phyloP scores from a whole-genome alignment of 37 sponge, comb jelly and placozoan species.

The Chondrosia reniformis region DNA sequence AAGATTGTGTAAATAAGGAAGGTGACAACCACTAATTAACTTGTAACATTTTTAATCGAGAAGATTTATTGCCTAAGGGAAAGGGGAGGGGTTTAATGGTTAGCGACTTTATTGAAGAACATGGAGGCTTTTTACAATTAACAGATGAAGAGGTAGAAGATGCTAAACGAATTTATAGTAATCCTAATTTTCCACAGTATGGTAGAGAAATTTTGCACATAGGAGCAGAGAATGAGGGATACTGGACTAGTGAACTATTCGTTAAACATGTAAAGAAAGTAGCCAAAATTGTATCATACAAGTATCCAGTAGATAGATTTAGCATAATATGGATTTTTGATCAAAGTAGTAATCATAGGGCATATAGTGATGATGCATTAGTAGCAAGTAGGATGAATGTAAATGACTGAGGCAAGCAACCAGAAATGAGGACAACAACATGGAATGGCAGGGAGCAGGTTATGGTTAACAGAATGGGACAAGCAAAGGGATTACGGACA shows the following conservation, averaged over 20 bases:
- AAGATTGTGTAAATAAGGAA: no score
- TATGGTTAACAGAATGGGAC: not conserved
- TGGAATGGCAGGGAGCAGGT: not conserved
- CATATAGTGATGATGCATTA: conserved; percentile 26
- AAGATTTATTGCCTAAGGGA: conserved; percentile 26
- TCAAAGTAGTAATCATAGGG: conserved; percentile 18
- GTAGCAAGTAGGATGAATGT: conserved; percentile 26
- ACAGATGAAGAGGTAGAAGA: conserved; percentile 4
- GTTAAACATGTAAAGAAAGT: conserved; percentile 9
- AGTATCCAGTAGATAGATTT: conserved; percentile 12
- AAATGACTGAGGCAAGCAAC: conserved; percentile 19
- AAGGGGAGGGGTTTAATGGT: conserved; percentile 26
- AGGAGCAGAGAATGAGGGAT: conserved; percentile 27
- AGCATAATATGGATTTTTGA: conserved; percentile 24
- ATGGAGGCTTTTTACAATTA: conserved; percentile 14
- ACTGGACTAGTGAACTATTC: conserved; percentile 13
- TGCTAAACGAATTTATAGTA: not conserved
- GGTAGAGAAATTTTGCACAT: not conserved
- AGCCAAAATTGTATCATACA: conserved; percentile 14
- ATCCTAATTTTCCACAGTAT: not conserved
- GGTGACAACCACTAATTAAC: no score
- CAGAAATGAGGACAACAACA: not conserved
- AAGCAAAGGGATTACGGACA: not conserved
- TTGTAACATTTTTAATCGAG: no score
- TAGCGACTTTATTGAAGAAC: conserved; percentile 38